Evolutionary conservation across 2,888 invertebrate genomes (phyloP).

Genomic region (Syrista parreyssii): DNA sequence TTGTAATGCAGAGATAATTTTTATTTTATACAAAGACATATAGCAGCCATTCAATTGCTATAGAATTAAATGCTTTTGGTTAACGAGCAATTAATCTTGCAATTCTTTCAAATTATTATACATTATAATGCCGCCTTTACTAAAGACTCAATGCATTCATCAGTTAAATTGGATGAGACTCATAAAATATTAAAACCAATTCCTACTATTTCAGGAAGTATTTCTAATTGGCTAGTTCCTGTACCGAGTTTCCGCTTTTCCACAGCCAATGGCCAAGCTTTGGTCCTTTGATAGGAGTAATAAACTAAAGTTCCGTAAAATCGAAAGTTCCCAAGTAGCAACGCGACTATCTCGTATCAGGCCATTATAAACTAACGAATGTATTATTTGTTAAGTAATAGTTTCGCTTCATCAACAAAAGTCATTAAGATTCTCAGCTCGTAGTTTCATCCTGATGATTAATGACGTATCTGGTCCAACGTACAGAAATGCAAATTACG

Average conservation of each 20-base stretch:
- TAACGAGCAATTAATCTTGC: background rate
- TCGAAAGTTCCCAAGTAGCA: background rate
- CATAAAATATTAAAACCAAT: background rate
- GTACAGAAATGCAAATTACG: background rate
- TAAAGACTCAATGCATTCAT: background rate
- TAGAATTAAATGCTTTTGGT: background rate
- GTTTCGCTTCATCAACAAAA: background rate
- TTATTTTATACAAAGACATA: background rate
- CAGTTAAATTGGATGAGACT: background rate
- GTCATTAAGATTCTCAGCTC: background rate
- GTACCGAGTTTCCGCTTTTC: background rate
- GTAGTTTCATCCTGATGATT: background rate
- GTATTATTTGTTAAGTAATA: background rate
- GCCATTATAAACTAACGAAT: background rate
- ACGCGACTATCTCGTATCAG: background rate
- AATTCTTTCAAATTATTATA: background rate
- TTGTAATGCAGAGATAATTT: background rate
- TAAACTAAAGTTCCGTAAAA: background rate
- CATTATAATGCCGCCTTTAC: background rate
- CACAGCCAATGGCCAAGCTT: background rate
- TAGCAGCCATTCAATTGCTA: background rate
- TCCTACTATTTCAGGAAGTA: background rate
- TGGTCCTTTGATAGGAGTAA: background rate
- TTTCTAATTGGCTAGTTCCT: background rate
- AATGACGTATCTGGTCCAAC: background rate